Evolutionary conservation across 1,140 invertebrate species (phyloP), one percentile per base, ranked within the genome.

Genomic region (Drosophila pseudoobscura): DNA sequence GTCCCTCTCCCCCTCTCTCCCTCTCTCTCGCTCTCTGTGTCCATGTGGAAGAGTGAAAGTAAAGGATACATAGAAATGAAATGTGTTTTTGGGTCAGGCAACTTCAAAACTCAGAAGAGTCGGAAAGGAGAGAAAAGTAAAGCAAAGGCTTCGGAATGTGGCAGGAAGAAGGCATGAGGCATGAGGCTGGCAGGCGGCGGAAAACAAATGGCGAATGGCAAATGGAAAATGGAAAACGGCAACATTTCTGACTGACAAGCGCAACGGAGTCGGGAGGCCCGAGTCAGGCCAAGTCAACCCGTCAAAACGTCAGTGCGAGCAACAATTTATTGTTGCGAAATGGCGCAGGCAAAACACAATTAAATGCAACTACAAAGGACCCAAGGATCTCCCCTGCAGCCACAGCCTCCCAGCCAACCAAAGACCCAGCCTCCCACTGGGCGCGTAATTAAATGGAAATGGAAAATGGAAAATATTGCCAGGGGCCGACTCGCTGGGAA

Each of bases 81-180:
- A 87, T 90, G 87, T 90, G 87, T 90, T 90, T 90, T 87, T 90
- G 79, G 87, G 87, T 90, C 87, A 90, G 83, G 78, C 83, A 69
- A 88, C 83, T 88, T 88, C 75, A 88, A 88, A 87, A 80, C 75
- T 58, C 46, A 53, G 44, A 60, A 61, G 39, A 60, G 62, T 61
- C 35, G 35, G 57, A 24, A 47, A 49, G 51, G 49, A 69, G 5
- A 5, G 72, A 39, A 43, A 47, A 35, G 31, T 41, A 39, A 39
- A 39, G 35, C 35, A 39, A 39, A 39, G 4, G 35, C 35, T 39
- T 39, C 35, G 35, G 35, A 39, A 39, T 39, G 35, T 39, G 35
- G 57, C 78, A 78, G 82, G 82, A 87, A 82, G 72, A 47, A 39
- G 51, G 29, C 47, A 9, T 35, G 31, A 3, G 31, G 8, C 55